Percentiles rank a stretch among this genome's conserved stretches.
These are phyloP conservation scores for Dufourea novaeangliae DNA, from an alignment of 1,140 invertebrate species.

Conservation along the genomic window DNA sequence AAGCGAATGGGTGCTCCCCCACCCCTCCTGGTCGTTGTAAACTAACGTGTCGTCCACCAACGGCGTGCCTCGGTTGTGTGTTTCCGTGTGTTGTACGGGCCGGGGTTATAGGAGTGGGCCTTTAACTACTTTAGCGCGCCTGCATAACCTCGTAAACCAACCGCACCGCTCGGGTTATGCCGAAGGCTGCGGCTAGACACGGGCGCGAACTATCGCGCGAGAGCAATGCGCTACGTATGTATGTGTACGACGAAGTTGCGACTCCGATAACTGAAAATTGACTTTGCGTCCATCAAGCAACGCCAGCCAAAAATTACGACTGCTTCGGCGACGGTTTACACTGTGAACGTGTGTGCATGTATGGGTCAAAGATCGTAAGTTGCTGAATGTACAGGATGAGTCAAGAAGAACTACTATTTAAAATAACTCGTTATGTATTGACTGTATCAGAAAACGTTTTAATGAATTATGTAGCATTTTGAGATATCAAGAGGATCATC, in stretches of 20 bases:
- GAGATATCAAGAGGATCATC: no score
- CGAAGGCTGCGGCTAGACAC: conserved; percentile 41
- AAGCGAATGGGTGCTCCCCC: no score
- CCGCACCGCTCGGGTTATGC: conserved; percentile 45
- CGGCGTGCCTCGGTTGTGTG: no score
- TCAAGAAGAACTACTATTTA: no score
- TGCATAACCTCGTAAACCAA: conserved; percentile 59
- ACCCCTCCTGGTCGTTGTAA: not conserved
- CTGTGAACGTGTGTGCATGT: no score
- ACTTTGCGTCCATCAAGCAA: conserved; percentile 37
- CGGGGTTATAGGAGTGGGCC: conserved; percentile 8
- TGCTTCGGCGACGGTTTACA: not conserved
- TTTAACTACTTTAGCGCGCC: conserved; percentile 54
- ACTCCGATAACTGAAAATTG: conserved; percentile 55
- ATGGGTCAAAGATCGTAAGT: no score
- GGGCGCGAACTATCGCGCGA: conserved; percentile 53
- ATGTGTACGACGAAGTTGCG: conserved; percentile 45
- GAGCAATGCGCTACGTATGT: not conserved
- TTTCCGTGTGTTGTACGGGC: not conserved
- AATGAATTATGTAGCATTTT: no score
- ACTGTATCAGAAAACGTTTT: no score
- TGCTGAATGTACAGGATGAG: no score
- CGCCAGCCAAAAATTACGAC: conserved; percentile 50
- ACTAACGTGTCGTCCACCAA: conserved; percentile 20
- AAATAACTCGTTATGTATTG: no score